These are phyloP conservation scores for Plectropomus leopardus DNA, from an alignment of 2,113 vertebrate genomes.

Conservation along the genomic window DNA sequence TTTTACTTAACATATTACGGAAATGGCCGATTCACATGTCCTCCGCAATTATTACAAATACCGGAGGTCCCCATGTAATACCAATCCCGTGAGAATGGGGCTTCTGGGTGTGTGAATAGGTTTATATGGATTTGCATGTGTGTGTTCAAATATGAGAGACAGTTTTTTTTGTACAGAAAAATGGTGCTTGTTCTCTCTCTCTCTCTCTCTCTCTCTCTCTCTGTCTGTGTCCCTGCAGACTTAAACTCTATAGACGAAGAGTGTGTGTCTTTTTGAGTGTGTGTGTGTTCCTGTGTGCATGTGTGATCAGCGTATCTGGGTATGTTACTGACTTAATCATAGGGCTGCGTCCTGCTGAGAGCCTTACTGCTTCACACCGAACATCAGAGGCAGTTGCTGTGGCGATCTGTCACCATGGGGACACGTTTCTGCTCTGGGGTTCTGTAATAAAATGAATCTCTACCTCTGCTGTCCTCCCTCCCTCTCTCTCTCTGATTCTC, in stretches of 20 bases:
- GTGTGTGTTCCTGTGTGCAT: background rate
- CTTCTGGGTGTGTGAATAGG: background rate
- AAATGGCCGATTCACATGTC: no score
- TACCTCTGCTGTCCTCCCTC: conserved; percentile 3
- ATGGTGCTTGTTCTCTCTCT: no score
- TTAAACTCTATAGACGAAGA: background rate
- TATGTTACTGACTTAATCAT: conserved; percentile 65
- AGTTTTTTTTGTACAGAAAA: background rate
- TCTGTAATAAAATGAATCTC: conserved; percentile 60
- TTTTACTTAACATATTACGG: no score
- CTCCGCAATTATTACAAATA: no score
- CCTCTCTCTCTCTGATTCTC: conserved; percentile 38
- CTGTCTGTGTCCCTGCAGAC: background rate
- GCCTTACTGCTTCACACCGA: conserved; percentile 38
- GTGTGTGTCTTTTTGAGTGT: background rate
- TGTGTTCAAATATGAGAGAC: conserved; percentile 1
- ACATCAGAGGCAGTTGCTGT: conserved; percentile 69
- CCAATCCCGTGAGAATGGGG: no score
- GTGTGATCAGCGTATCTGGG: conserved; percentile 26
- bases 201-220: background rate
- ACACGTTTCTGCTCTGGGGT: conserved; percentile 50
- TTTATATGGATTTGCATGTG: background rate
- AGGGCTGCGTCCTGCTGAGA: conserved; percentile 42
- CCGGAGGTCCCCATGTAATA: no score
- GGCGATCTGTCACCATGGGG: conserved; percentile 71